Conservation (phyloP, 2,113 vertebrate species). For the Gambusia affinis region DNA sequence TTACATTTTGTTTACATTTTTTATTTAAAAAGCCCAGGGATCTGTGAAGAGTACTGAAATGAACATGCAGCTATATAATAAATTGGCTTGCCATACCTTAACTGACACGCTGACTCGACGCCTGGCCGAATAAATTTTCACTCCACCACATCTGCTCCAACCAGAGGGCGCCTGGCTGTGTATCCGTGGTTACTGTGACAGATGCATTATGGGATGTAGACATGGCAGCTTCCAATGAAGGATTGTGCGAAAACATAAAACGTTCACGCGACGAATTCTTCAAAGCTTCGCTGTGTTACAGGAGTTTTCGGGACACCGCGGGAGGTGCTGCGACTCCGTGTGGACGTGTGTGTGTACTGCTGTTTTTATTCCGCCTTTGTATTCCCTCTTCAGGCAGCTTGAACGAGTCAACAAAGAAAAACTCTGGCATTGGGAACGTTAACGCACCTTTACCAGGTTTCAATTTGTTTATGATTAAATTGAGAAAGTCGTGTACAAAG, state of each 20-base stretch:
- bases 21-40: too few relatives aligned
- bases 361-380: not conserved
- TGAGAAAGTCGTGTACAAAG: too few relatives aligned
- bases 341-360: conserved; percentile 14
- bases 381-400: not conserved
- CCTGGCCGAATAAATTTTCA: not conserved
- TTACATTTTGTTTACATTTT: too few relatives aligned
- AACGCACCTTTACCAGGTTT: not conserved
- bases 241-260: not conserved
- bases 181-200: conserved; percentile 42
- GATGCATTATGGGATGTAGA: conserved; percentile 63
- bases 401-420: not conserved
- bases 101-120: not conserved
- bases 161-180: conserved; percentile 32
- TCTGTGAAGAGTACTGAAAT: not conserved
- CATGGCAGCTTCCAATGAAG: conserved; percentile 43
- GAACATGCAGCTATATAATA: not conserved
- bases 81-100: not conserved
- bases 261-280: not conserved
- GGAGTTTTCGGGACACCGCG: not conserved
- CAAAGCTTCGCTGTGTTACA: not conserved
- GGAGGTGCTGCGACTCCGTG: not conserved
- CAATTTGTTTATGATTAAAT: too few relatives aligned
- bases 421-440: not conserved
- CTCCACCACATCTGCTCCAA: conserved; percentile 41